A percentile compares a stretch with the other conserved stretches of the same genome.
Conservation (phyloP, 2,888 invertebrate species). For the Lymantria monacha region DNA sequence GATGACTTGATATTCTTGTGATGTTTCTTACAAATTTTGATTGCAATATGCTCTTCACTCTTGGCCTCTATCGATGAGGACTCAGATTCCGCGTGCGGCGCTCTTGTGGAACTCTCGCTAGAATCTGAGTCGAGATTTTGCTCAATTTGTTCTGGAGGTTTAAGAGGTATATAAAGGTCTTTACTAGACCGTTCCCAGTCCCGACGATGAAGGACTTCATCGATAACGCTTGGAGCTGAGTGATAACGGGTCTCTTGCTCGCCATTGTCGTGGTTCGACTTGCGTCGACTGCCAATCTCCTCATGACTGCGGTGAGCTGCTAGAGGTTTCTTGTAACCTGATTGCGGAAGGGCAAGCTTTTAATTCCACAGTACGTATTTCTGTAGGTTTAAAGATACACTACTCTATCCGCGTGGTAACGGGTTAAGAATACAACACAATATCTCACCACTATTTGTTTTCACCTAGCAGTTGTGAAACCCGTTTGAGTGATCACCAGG, state of each 20-base stretch:
- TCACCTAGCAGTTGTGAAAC: no score
- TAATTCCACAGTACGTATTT: not conserved
- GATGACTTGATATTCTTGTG: slow-evolving; percentile 69
- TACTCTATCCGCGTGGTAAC: no score
- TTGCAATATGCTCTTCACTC: slow-evolving; percentile 34
- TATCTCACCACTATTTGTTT: no score
- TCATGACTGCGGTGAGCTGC: slow-evolving; percentile 70
- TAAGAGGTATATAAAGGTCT: slow-evolving; percentile 65
- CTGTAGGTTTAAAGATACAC: not conserved
- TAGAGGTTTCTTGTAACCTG: slow-evolving; percentile 57
- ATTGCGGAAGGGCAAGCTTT: not conserved
- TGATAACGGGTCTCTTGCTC: slow-evolving; percentile 58
- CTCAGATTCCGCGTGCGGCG: slow-evolving; percentile 44
- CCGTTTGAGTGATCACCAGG: no score
- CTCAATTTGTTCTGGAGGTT: slow-evolving; percentile 22
- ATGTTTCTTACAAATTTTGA: slow-evolving; percentile 64
- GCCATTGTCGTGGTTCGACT: slow-evolving; percentile 44
- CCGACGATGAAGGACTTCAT: slow-evolving; percentile 67
- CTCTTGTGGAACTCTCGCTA: slow-evolving; percentile 32
- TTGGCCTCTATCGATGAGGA: slow-evolving; percentile 42
- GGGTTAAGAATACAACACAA: no score
- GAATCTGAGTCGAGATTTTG: slow-evolving; percentile 30
- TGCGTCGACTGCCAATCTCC: slow-evolving; percentile 56
- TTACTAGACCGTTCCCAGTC: slow-evolving; percentile 69
- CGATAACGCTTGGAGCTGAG: slow-evolving; percentile 72